Evolutionary conservation across 2,797 vertebrate genomes (phyloP).

Genomic region (Cebuella pygmaea): DNA sequence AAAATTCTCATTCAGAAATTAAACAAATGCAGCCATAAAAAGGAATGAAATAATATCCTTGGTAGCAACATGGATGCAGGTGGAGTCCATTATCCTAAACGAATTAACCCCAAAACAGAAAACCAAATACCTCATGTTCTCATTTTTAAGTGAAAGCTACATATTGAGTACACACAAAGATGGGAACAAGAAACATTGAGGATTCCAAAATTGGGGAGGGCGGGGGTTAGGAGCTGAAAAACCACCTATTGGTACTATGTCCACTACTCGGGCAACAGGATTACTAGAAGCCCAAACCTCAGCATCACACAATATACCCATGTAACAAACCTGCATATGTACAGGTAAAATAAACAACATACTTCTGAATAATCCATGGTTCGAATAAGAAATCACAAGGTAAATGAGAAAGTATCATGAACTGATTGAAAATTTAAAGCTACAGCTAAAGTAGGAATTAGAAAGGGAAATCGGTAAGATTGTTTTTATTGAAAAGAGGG

Average conservation of each 20-base stretch:
- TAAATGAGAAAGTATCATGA: neutral
- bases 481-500: neutral
- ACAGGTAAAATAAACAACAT: neutral
- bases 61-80: neutral
- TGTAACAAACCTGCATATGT: neutral
- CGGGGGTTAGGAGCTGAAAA: neutral
- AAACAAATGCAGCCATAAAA: neutral
- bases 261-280: neutral
- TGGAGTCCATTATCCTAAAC: neutral
- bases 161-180: neutral
- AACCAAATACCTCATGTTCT: neutral
- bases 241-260: neutral
- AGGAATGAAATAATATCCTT: neutral
- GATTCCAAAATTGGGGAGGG: neutral
- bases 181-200: neutral
- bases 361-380: neutral
- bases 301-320: neutral
- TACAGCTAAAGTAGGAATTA: neutral
- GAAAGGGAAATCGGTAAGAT: neutral
- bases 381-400: neutral
- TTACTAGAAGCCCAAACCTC: neutral
- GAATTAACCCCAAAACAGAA: neutral
- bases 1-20: constrained; percentile 29
- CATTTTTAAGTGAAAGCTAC: neutral
- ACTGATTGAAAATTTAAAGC: neutral